These are phyloP conservation scores for Heteromurus nitidus DNA, from an alignment of 2,888 invertebrate genomes.

Conservation along the genomic window DNA sequence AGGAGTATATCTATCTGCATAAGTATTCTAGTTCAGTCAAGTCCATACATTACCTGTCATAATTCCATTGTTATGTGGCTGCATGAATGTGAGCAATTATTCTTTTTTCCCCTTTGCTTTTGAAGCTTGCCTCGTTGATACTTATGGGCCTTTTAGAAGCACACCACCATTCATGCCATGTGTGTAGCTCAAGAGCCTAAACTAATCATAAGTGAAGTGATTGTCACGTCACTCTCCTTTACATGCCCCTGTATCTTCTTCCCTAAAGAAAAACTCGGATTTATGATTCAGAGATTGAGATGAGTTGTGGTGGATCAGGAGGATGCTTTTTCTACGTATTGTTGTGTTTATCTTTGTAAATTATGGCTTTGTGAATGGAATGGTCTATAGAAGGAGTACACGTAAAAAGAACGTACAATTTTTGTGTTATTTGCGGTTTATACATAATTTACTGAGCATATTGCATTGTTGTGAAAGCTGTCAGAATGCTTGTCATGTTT, in stretches of 20 bases:
- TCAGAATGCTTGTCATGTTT: neutral
- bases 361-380: no score
- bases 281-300: neutral
- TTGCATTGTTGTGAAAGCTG: no score
- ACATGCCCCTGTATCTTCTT: conserved; percentile 9
- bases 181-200: neutral
- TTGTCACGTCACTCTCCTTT: conserved; percentile 33
- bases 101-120: conserved; percentile 7
- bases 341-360: conserved; percentile 22
- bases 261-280: neutral
- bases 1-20: conserved; percentile 34
- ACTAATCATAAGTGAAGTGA: conserved; percentile 29
- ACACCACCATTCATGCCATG: neutral
- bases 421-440: no score
- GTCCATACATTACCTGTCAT: conserved; percentile 61
- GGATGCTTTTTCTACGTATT: conserved; percentile 2
- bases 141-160: neutral
- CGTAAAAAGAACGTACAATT: no score
- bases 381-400: no score
- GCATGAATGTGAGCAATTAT: conserved; percentile 29
- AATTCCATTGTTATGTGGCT: conserved; percentile 55
- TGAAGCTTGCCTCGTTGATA: neutral
- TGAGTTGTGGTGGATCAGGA: neutral
- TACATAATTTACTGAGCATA: no score
- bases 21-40: conserved; percentile 52